Conservation (phyloP, 2,797 vertebrate genomes). For the Otolemur crassicaudatus region DNA sequence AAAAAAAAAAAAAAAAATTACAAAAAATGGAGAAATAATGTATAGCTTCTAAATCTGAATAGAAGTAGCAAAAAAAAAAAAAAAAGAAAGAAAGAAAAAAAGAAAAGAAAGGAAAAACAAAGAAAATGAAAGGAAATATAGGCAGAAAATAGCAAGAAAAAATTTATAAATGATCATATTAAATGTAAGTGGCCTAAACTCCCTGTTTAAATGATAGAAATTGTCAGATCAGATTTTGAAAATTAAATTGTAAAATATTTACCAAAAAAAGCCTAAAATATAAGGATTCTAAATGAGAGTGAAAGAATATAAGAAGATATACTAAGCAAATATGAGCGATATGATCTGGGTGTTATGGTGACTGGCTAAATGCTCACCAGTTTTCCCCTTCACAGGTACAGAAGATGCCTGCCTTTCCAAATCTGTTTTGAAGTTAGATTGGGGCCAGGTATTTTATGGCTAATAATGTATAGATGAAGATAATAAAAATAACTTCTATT, state of each 20-base stretch:
- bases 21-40: background rate
- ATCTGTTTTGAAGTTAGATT: background rate
- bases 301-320: background rate
- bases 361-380: background rate
- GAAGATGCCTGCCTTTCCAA: background rate
- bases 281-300: background rate
- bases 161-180: background rate
- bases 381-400: background rate
- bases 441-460: background rate
- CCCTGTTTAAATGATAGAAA: background rate
- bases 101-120: background rate
- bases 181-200: background rate
- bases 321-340: background rate
- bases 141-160: background rate
- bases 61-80: background rate
- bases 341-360: background rate
- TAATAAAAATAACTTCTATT: background rate
- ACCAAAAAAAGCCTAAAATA: background rate
- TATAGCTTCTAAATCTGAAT: constrained; percentile 27
- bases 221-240: background rate
- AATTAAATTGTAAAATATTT: background rate
- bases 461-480: background rate
- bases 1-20: background rate
- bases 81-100: background rate
- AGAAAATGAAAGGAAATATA: background rate